Base-by-base conservation (phyloP, 1,140 invertebrate genomes). In the Drosophila pandora region DNA sequence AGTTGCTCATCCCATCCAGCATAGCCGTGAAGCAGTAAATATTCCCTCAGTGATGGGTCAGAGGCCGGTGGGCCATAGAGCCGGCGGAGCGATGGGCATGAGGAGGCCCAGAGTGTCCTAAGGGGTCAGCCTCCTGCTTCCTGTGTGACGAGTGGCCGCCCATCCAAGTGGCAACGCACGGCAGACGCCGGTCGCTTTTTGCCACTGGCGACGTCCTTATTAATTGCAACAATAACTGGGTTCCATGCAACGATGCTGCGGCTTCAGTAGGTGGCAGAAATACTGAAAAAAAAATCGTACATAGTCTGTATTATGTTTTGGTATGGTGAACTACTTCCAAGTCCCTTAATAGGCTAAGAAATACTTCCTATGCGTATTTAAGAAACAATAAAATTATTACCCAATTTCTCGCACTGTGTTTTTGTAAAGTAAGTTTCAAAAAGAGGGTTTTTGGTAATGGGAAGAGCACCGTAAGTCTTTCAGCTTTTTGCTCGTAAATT, bases 221-320 rank as follows among this genome's bases (percentile, higher is more conserved):
- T 88, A 88, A 88, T 88, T 88, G 83, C 83, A 88, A 88, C 83
- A 88, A 88, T 88, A 88, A 88, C 83, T 82, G 67, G 23, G 32
- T 54, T 12, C 58, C 54, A 45, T 50, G 53, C 41, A 45, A 56
- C 47, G 39, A 39, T 41, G 17, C n/a, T 22, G 22, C 28, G 34
- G 10, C 47, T 45, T 25, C 50, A 50, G 48, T 60, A 49, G 74
- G 37, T 47, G 54, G 10, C 37, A 17, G 43, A n/a, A 43, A 25
- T 62, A 69, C 62, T 30, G 21, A 5, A n/a, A 3, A 17, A 17
- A 25, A 62, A 62, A 43, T 10, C 1, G 0, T 1, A 37, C 3
- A 4, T 37, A 3, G 34, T n/a, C 1, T 37, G 10, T n/a, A 12
- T 37, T 37, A n/a, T 37, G 1, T 32, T 13, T 6, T 37, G 25